phyloP scores from a whole-genome alignment of 2,113 vertebrate genomes.

The Catharus bicknelli region DNA sequence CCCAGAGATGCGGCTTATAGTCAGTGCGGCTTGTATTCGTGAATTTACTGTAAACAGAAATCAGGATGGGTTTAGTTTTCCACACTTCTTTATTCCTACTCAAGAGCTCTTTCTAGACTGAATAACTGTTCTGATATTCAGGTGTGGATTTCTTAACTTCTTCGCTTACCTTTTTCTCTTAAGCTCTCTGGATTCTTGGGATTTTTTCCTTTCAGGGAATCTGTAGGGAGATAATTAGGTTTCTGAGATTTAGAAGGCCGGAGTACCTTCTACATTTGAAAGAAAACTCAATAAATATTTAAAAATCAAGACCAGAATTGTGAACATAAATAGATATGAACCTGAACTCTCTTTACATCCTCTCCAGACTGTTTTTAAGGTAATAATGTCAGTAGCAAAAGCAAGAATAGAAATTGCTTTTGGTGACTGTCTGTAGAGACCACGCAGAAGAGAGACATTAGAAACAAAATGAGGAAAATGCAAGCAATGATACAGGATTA shows the following conservation, averaged over 20 bases:
- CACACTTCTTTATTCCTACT: background rate
- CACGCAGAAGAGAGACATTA: background rate
- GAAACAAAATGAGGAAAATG: background rate
- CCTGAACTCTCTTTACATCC: background rate
- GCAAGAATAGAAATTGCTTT: background rate
- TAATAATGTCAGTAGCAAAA: background rate
- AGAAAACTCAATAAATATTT: background rate
- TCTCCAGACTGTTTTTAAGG: background rate
- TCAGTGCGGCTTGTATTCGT: no score
- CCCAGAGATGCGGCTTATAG: no score
- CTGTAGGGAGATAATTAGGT: constrained; percentile 38
- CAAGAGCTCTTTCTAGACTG: background rate
- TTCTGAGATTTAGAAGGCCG: background rate
- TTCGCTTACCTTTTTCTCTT: constrained; percentile 70
- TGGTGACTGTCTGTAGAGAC: background rate
- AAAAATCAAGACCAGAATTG: background rate
- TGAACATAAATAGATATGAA: background rate
- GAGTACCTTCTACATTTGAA: background rate
- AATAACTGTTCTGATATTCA: background rate
- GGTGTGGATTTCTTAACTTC: background rate
- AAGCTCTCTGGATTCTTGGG: constrained; percentile 37
- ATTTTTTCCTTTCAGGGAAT: constrained; percentile 67
- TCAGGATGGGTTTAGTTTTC: background rate
- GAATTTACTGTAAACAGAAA: background rate
- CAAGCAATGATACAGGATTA: background rate